phyloP scores from a whole-genome alignment of 2,888 invertebrate species.

The Nipponacmea schrenckii region DNA sequence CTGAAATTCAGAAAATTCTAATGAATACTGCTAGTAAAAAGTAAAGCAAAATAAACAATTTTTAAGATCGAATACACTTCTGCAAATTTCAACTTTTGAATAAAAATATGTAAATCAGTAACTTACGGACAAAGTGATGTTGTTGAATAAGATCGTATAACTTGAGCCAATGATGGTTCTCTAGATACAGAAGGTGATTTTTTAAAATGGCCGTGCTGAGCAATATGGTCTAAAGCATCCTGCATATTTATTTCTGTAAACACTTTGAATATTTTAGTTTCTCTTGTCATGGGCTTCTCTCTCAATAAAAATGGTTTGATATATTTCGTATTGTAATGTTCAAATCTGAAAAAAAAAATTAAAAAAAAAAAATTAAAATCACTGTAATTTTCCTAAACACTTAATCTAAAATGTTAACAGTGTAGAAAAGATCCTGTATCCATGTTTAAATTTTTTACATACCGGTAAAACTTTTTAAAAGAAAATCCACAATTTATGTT shows the following conservation, averaged over 20 bases:
- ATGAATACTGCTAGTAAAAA: too few relatives aligned
- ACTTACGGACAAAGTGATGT: conserved; percentile 28
- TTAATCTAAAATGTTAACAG: too few relatives aligned
- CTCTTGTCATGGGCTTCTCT: conserved; percentile 87
- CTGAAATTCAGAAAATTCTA: too few relatives aligned
- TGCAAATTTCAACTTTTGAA: too few relatives aligned
- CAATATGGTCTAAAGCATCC: conserved; percentile 85
- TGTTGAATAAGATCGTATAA: conserved; percentile 25
- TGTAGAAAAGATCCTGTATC: too few relatives aligned
- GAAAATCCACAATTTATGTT: too few relatives aligned
- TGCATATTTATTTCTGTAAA: conserved; percentile 92
- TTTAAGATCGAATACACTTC: too few relatives aligned
- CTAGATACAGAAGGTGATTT: conserved; percentile 14
- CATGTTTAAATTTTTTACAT: too few relatives aligned
- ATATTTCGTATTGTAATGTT: conserved; percentile 92
- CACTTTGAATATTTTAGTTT: conserved; percentile 72
- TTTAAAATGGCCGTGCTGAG: conserved; percentile 31
- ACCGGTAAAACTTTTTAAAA: too few relatives aligned
- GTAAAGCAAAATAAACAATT: too few relatives aligned
- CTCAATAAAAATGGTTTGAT: conserved; percentile 88
- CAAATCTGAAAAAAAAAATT: conserved; percentile 75
- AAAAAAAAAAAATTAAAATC: neutral
- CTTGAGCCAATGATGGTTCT: conserved; percentile 27
- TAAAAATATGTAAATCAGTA: neutral
- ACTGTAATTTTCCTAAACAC: neutral